phyloP scores from a whole-genome alignment of 1,140 invertebrate species.

The Drosophila dunni region DNA sequence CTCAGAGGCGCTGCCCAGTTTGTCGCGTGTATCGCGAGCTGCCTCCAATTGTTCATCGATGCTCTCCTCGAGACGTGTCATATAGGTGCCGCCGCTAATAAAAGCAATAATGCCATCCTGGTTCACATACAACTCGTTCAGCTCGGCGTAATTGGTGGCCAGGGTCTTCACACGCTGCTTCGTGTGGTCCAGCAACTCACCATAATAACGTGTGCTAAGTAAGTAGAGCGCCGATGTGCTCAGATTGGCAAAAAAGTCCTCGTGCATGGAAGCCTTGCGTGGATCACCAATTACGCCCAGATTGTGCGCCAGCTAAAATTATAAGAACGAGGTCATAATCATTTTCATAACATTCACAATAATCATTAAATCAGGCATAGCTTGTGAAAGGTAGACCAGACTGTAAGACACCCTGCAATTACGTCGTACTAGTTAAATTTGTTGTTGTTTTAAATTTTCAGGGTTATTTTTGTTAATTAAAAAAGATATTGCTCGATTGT shows the following conservation, averaged over 20 bases:
- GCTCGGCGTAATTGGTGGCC: conserved; percentile 66
- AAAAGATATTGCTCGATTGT: too few species aligned
- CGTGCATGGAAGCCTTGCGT: conserved; percentile 82
- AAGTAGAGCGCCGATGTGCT: conserved; percentile 77
- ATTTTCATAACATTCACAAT: background rate
- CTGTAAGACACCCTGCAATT: too few species aligned
- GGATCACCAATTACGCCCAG: conserved; percentile 76
- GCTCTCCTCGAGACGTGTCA: conserved; percentile 76
- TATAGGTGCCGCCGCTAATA: conserved; percentile 79
- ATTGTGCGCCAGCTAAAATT: conserved; percentile 69
- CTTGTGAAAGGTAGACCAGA: too few species aligned
- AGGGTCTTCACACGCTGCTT: conserved; percentile 67
- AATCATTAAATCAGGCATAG: background rate
- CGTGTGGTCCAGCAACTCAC: conserved; percentile 74
- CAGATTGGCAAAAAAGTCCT: conserved; percentile 83
- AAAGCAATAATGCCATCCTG: conserved; percentile 83
- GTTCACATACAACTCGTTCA: conserved; percentile 76
- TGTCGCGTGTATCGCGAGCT: conserved; percentile 79
- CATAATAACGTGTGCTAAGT: conserved; percentile 71
- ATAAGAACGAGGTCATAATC: conserved; percentile 3
- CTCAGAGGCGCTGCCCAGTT: conserved; percentile 76
- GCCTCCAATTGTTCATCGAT: conserved; percentile 77
- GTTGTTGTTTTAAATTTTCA: too few species aligned
- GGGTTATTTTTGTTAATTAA: too few species aligned
- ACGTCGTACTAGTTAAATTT: too few species aligned